Evolutionary conservation across 2,797 vertebrate species (phyloP), one percentile per base, ranked within the genome.

Genomic region (Liparis tanakae): DNA sequence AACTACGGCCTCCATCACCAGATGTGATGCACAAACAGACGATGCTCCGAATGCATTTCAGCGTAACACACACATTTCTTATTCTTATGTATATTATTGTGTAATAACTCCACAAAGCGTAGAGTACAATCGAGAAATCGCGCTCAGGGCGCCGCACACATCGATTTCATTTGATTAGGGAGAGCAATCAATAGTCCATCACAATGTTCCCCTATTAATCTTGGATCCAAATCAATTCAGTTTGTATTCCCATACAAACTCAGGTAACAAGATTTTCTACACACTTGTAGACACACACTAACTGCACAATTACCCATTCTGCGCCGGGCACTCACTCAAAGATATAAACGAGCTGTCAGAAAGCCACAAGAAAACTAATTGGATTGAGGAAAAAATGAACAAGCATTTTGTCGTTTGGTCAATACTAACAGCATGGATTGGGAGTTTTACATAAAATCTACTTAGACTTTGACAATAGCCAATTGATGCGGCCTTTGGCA

Each of bases 331-430:
- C 84, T 92, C 87, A 88, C 85, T 93, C 91, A 91, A 81, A 87
- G 76, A 92, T 91, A 92, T 92, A 91, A 93, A 93, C 85, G 87
- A 93, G 90, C 90, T 91, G 91, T 90, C 91, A 93, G 85, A 90
- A 89, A 89, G 79, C 88, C 88, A 88, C 88, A 73, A 85, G 86
- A 87, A 89, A 92, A 90, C 88, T 91, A 93, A 92, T 92, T 91
- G 89, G 89, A 91, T 90, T 83, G 90, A 88, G 80, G 70, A 89
- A 90, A 92, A 91, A 92, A 91, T 89, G 84, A 91, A 91, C 88
- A 89, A 84, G 82, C 85, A 68, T 87, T 90, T 89, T 93, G 91
- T 91, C 87, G 56, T 91, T 89, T 88, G 90, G 89, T 93, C 91
- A 92, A 93, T 93, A 93, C 84, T 81, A 91, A 88, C 88, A 89